phyloP scores from a whole-genome alignment of 2,888 invertebrate species.

The Hydrotaea cyrtoneurina region DNA sequence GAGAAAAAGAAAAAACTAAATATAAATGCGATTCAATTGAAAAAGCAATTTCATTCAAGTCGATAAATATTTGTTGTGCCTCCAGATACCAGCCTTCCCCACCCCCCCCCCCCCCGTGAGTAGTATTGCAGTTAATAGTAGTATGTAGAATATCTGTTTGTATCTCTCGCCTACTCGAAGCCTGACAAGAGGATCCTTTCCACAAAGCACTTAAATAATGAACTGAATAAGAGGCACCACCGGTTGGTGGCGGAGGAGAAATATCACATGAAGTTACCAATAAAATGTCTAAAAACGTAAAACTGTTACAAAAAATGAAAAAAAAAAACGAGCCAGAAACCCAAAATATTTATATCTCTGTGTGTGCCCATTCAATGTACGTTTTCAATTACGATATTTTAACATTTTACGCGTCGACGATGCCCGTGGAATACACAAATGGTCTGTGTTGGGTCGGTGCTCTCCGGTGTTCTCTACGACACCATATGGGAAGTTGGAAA shows the following conservation, averaged over 20 bases:
- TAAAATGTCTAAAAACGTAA: constrained; percentile 50
- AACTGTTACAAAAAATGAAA: constrained; percentile 8
- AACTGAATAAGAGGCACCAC: constrained; percentile 19
- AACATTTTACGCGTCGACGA: constrained; percentile 57
- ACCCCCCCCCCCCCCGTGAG: neutral
- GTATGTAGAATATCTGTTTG: constrained; percentile 1
- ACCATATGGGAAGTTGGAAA: constrained; percentile 32
- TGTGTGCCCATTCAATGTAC: constrained; percentile 11
- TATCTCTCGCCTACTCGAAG: constrained; percentile 2
- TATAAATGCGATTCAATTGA: constrained; percentile 55
- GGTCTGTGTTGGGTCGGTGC: neutral
- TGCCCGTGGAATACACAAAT: constrained; percentile 64
- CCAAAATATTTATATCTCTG: constrained; percentile 27
- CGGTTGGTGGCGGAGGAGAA: neutral
- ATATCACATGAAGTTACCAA: constrained; percentile 32
- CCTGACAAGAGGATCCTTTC: neutral
- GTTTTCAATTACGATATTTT: constrained; percentile 64
- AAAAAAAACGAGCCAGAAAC: neutral
- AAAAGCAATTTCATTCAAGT: constrained; percentile 41
- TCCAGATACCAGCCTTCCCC: neutral
- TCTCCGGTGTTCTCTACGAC: neutral
- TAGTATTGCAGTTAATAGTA: neutral
- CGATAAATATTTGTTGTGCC: constrained; percentile 35
- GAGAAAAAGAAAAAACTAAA: constrained; percentile 16
- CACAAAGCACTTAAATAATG: constrained; percentile 56